Conservation (phyloP, 2,888 invertebrate species). For the Machimus rusticus region DNA sequence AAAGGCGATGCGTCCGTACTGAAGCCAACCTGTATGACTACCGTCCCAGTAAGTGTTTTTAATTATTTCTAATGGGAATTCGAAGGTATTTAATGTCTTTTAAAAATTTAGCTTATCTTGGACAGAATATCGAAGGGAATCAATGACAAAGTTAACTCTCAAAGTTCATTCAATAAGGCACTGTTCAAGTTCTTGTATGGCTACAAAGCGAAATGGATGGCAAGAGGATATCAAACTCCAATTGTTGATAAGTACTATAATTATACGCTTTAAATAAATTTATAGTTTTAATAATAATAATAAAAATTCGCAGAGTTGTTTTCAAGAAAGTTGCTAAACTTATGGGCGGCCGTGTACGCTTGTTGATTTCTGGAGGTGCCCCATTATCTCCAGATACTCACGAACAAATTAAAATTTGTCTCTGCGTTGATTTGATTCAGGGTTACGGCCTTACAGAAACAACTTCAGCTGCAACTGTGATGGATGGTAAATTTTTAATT, state of each 20-base stretch:
- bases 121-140: slow-evolving; percentile 98
- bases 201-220: slow-evolving; percentile 88
- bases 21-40: slow-evolving; percentile 92
- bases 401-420: slow-evolving; percentile 88
- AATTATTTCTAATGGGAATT: not conserved
- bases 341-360: slow-evolving; percentile 87
- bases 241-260: slow-evolving; percentile 69
- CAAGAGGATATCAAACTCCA: slow-evolving; percentile 83
- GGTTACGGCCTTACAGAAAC: slow-evolving; percentile 99
- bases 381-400: slow-evolving; percentile 96
- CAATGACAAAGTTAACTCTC: slow-evolving; percentile 89
- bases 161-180: slow-evolving; percentile 79
- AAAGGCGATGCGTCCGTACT: slow-evolving; percentile 93
- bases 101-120: slow-evolving; percentile 79
- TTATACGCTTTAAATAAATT: not conserved
- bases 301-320: slow-evolving; percentile 54
- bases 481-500: slow-evolving; percentile 71
- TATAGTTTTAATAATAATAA: not conserved
- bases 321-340: slow-evolving; percentile 67
- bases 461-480: slow-evolving; percentile 88
- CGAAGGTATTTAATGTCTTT: not conserved
- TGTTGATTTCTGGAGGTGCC: slow-evolving; percentile 93
- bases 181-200: slow-evolving; percentile 94
- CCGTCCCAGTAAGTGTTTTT: slow-evolving; percentile 81
- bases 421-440: slow-evolving; percentile 89